Base-by-base conservation (phyloP, 2,888 invertebrate genomes). In the Hydroisotoma schaefferi region DNA sequence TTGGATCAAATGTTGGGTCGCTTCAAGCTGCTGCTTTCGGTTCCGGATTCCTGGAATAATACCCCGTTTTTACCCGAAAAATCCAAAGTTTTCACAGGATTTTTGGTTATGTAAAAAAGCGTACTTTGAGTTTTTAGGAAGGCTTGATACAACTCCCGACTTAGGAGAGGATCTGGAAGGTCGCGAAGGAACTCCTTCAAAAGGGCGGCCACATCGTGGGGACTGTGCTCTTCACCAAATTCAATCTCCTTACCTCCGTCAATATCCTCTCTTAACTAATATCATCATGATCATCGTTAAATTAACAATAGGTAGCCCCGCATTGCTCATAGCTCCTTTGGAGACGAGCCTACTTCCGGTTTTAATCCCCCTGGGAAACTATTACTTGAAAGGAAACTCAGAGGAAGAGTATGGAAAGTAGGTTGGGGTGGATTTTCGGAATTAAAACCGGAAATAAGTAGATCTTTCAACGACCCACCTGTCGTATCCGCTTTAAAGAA, bases 181-280 rank as follows among this genome's bases (percentile, higher is more conserved):
- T 95, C 94, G 53, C 95, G 80, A 70, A 95, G 85, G 80, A 88
- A 95, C 78, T 94, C 94, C 77, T 95, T 95, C 29, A 95, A 83
- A 40, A 95, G 81, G 0, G 92, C 90, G 8, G 93, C 94, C 58
- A 94, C 90, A 76, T 95, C 94, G 77, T 95, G 94, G 1, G 94
- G 92, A 78, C 90, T 90, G 73, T 87, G 87, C 47, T 89, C 88
- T 10, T 86, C 82, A 68, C 87, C 87, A 72, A 94, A 80, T 74
- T 86, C 85, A 27, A 75, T 71, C 29, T 74, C 74, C 73, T 85
- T 83, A 20, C 89, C 90, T 65, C 85, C 84, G 79, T 94, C 92
- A 79, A 94, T 92, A 66, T 91, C 91, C 76, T 94, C 94, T 47
- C 92, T 82, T 67, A 94, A 80, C 91, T 94, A 77, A 47, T 18